Conservation (phyloP, 2,888 invertebrate genomes). For the Oxycera nigricornis region DNA sequence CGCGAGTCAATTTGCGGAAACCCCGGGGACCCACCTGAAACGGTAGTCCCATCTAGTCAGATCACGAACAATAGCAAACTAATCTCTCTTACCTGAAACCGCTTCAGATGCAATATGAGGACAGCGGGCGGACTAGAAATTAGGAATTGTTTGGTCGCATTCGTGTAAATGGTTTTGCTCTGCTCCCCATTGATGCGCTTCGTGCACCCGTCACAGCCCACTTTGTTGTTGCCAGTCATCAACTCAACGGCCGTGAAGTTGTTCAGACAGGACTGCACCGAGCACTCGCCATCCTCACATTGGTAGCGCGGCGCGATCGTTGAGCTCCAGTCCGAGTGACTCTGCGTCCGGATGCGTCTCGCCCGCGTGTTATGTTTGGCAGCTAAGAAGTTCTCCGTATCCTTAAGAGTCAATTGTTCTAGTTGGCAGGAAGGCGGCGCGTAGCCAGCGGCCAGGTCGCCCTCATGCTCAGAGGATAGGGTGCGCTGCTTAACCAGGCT, state of each 20-base stretch:
- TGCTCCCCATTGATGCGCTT: constrained; percentile 72
- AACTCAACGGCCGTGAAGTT: constrained; percentile 92
- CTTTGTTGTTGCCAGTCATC: constrained; percentile 90
- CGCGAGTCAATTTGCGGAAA: constrained; percentile 84
- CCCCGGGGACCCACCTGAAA: constrained; percentile 78
- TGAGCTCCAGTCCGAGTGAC: constrained; percentile 62
- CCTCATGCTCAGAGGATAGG: constrained; percentile 45
- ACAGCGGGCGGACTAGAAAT: constrained; percentile 92
- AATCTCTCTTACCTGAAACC: constrained; percentile 76
- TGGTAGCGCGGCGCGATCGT: constrained; percentile 73
- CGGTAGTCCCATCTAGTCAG: neutral
- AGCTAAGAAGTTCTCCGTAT: constrained; percentile 44
- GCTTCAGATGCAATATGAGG: constrained; percentile 91
- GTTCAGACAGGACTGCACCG: constrained; percentile 87
- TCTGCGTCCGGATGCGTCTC: constrained; percentile 59
- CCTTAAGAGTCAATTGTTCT: constrained; percentile 42
- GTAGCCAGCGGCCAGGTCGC: constrained; percentile 23
- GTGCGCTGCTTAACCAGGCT: constrained; percentile 55
- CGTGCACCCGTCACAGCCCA: constrained; percentile 91
- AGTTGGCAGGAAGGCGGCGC: constrained; percentile 47
- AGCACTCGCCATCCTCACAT: constrained; percentile 80
- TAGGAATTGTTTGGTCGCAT: constrained; percentile 83
- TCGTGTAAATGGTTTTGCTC: constrained; percentile 78
- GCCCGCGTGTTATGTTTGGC: constrained; percentile 50
- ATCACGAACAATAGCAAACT: neutral